phyloP scores from a whole-genome alignment of 2,113 vertebrate genomes.

The Aptenodytes patagonicus region DNA sequence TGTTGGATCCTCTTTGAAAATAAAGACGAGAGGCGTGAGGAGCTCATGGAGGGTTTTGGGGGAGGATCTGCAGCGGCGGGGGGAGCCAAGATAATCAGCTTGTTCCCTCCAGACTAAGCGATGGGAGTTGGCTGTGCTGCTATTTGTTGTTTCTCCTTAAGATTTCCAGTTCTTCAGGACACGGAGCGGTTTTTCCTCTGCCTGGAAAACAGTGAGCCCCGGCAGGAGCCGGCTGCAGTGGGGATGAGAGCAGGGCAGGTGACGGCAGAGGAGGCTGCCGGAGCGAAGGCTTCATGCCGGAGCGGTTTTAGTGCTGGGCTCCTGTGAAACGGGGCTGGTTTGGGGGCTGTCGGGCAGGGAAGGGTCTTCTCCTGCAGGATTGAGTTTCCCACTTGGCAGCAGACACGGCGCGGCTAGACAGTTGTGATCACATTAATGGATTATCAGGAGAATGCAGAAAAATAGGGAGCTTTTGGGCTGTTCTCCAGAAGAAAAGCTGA shows the following conservation, averaged over 20 bases:
- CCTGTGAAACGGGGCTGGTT: not conserved
- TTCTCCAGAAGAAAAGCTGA: not conserved
- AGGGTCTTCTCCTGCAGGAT: not conserved
- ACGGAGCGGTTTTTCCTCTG: not conserved
- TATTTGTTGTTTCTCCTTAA: not conserved
- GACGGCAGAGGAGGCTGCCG: not conserved
- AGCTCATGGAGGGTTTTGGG: not conserved
- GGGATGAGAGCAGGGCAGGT: not conserved
- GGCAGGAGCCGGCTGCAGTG: not conserved
- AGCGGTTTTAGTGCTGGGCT: not conserved
- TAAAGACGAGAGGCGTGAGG: not conserved
- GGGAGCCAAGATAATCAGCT: not conserved
- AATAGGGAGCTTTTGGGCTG: not conserved
- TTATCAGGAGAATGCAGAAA: not conserved
- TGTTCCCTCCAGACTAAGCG: not conserved
- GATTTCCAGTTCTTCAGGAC: not conserved
- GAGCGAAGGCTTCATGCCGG: not conserved
- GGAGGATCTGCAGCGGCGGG: not conserved
- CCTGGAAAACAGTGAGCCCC: not conserved
- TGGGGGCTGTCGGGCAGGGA: not conserved
- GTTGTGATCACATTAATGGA: not conserved
- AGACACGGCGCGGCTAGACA: fast-evolving
- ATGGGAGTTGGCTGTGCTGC: not conserved
- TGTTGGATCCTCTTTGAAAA: not conserved
- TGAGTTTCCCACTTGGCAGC: not conserved